Evolutionary conservation across 2,888 invertebrate genomes (phyloP).

Genomic region (Amorpha juglandis): DNA sequence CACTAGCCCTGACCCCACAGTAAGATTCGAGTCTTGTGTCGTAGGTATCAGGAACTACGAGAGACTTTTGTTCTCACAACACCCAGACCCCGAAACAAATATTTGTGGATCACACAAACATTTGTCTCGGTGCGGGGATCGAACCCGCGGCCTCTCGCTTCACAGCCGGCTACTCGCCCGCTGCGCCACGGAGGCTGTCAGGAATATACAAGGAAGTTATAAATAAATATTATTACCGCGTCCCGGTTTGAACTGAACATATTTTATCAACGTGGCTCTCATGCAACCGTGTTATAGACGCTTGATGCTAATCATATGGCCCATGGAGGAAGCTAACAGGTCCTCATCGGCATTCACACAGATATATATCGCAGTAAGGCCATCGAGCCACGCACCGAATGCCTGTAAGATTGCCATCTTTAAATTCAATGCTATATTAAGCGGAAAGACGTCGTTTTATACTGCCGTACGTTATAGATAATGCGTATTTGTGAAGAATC

Average conservation of each 20-base stretch:
- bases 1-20: no score
- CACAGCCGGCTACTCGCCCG: no score
- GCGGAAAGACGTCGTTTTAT: constrained; percentile 9
- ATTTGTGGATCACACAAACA: no score
- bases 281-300: constrained; percentile 63
- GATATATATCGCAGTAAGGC: constrained; percentile 52
- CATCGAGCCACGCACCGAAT: constrained; percentile 25
- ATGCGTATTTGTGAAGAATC: neutral
- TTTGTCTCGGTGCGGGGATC: no score
- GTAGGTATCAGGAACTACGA: no score
- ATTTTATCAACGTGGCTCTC: constrained; percentile 58
- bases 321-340: constrained; percentile 69
- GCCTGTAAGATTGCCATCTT: constrained; percentile 1
- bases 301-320: constrained; percentile 77
- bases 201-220: constrained; percentile 14
- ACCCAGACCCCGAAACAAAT: no score
- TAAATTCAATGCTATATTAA: constrained; percentile 9
- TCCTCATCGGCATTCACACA: constrained; percentile 60
- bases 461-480: constrained; percentile 5
- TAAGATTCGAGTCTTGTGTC: no score
- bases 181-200: no score
- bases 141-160: no score
- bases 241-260: constrained; percentile 46
- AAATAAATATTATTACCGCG: constrained; percentile 26
- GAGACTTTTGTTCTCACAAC: no score